These are phyloP conservation scores for Holothuria scabra DNA, from an alignment of 53 echinoderm and acorn worm species.

Conservation along the genomic window DNA sequence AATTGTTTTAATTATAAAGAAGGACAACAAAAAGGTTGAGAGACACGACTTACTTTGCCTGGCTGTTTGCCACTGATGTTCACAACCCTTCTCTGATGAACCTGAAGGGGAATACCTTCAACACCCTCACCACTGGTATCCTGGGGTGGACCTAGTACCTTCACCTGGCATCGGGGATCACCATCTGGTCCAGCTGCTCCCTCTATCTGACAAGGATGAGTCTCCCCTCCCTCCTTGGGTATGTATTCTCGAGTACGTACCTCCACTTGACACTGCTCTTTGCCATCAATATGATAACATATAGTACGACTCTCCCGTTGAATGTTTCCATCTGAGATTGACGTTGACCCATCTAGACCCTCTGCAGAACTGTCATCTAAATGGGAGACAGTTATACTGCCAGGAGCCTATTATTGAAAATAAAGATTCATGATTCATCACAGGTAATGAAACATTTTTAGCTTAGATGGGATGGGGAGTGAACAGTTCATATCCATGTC, in stretches of 20 bases:
- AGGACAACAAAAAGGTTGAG: neutral
- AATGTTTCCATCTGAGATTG: neutral
- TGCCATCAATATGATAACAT: slow-evolving; percentile 62
- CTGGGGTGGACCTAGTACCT: slow-evolving; percentile 49
- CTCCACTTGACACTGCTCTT: slow-evolving; percentile 71
- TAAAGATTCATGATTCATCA: no score
- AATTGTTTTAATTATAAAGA: no score
- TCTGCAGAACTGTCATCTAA: neutral
- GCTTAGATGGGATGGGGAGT: no score
- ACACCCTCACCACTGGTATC: slow-evolving; percentile 33
- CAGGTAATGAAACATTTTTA: no score
- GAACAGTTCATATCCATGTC: no score
- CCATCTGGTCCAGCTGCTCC: slow-evolving; percentile 23
- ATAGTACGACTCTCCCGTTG: slow-evolving; percentile 68
- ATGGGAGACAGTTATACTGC: no score
- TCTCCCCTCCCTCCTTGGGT: slow-evolving; percentile 7
- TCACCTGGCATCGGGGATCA: slow-evolving; percentile 38
- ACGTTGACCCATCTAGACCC: neutral
- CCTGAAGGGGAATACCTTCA: slow-evolving; percentile 8
- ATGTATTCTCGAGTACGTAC: slow-evolving; percentile 44
- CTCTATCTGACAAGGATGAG: slow-evolving; percentile 8
- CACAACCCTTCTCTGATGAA: slow-evolving; percentile 32
- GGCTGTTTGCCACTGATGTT: slow-evolving; percentile 14
- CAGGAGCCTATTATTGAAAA: no score
- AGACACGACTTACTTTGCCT: slow-evolving; percentile 6